phyloP scores from a whole-genome alignment of 2,113 vertebrate genomes.

The Narcine bancroftii region DNA sequence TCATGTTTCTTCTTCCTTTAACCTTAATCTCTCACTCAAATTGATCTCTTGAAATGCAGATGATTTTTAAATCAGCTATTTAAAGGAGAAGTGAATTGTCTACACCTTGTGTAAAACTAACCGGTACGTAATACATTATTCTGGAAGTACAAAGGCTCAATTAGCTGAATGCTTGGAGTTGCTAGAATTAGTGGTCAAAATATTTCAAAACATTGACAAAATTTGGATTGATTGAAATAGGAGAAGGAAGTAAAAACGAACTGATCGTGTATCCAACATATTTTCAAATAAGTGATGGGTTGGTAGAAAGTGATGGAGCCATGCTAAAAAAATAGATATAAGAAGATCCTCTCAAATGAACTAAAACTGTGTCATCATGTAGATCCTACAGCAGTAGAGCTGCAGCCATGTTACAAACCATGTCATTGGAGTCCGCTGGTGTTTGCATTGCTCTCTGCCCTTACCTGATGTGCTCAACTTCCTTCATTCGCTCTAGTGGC shows the following conservation, averaged over 20 bases:
- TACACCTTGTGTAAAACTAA: too few relatives aligned
- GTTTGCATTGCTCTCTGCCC: not conserved
- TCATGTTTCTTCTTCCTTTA: too few relatives aligned
- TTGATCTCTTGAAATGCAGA: too few relatives aligned
- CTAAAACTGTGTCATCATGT: not conserved
- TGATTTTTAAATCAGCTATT: too few relatives aligned
- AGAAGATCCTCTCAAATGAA: not conserved
- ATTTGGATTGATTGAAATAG: not conserved
- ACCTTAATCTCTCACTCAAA: too few relatives aligned
- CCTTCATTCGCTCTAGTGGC: not conserved
- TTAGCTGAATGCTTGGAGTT: not conserved
- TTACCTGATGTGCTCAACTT: not conserved
- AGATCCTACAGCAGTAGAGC: not conserved
- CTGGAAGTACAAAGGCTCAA: not conserved
- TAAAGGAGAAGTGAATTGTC: too few relatives aligned
- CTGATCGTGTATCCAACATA: not conserved
- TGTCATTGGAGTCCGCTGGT: not conserved
- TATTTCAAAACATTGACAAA: not conserved
- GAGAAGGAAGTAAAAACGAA: not conserved
- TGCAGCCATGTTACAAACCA: not conserved
- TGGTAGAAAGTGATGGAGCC: not conserved
- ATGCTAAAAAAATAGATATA: too few relatives aligned
- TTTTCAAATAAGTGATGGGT: not conserved
- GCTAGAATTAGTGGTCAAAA: not conserved
- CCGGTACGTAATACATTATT: too few relatives aligned